Percentiles rank a stretch among this genome's conserved stretches.
Evolutionary conservation across 2,888 invertebrate species (phyloP).

Genomic region (Spisula subtruncata): DNA sequence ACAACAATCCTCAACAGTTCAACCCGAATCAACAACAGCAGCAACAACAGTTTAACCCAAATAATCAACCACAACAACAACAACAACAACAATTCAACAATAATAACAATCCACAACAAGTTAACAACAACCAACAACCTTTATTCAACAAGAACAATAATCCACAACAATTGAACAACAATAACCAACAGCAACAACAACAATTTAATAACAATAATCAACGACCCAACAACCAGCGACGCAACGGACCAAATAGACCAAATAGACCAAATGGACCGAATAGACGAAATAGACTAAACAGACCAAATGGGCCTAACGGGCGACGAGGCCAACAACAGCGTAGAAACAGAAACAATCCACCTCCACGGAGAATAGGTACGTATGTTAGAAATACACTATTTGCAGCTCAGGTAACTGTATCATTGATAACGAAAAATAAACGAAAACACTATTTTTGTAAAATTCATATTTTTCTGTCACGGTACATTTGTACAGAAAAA

Average conservation of each 20-base stretch:
- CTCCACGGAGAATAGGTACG: conserved; percentile 12
- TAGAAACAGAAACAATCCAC: neutral
- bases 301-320: neutral
- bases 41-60: neutral
- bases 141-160: too few species aligned
- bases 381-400: too few species aligned
- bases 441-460: too few species aligned
- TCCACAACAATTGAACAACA: neutral
- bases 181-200: neutral
- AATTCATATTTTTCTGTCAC: too few species aligned
- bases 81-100: neutral
- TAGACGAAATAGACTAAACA: neutral
- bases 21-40: neutral
- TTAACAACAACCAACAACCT: too few species aligned
- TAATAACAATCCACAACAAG: neutral
- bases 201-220: neutral
- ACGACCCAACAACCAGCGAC: neutral
- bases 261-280: neutral
- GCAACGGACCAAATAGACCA: neutral
- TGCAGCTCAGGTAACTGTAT: too few species aligned
- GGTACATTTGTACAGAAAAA: too few species aligned
- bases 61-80: neutral
- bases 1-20: neutral
- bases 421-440: too few species aligned
- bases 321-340: neutral